Evolutionary conservation across 2,113 vertebrate species (phyloP).

Genomic region (Labrus mixtus): DNA sequence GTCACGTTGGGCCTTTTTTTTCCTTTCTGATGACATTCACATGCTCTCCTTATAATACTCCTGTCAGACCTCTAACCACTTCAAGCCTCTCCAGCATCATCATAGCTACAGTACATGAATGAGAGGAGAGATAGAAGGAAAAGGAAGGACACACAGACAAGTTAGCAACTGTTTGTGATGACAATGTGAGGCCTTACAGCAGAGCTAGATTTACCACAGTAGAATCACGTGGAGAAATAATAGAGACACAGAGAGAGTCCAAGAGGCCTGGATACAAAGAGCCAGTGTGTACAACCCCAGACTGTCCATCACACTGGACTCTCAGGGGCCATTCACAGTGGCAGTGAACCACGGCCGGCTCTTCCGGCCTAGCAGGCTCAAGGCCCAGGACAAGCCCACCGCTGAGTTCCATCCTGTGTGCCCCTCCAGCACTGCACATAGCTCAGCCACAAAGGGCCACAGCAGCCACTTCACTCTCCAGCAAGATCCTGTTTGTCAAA

Average conservation of each 20-base stretch:
- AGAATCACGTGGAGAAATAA: slow-evolving; percentile 55
- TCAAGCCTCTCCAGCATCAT: slow-evolving; percentile 18
- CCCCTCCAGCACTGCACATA: slow-evolving; percentile 50
- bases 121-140: slow-evolving; percentile 16
- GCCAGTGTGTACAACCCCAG: slow-evolving; percentile 69
- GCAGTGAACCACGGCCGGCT: slow-evolving; percentile 58
- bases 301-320: slow-evolving; percentile 76
- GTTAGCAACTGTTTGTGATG: slow-evolving; percentile 38
- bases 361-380: slow-evolving; percentile 72
- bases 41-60: slow-evolving; percentile 67
- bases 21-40: slow-evolving; percentile 77
- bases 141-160: slow-evolving; percentile 24
- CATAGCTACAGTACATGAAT: slow-evolving; percentile 19
- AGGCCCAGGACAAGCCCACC: slow-evolving; percentile 65
- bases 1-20: slow-evolving; percentile 56
- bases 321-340: slow-evolving; percentile 71
- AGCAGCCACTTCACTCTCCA: slow-evolving; percentile 49
- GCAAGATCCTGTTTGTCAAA: slow-evolving; percentile 64
- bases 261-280: slow-evolving; percentile 75
- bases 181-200: slow-evolving; percentile 46
- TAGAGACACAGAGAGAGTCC: slow-evolving; percentile 51
- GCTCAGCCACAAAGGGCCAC: slow-evolving; percentile 40
- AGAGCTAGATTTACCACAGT: slow-evolving; percentile 45
- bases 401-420: slow-evolving; percentile 70
- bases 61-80: slow-evolving; percentile 44